A percentile compares a stretch with the other conserved stretches of the same genome.
phyloP scores from a whole-genome alignment of 2,888 invertebrate genomes.

The Ferrisia virgata region DNA sequence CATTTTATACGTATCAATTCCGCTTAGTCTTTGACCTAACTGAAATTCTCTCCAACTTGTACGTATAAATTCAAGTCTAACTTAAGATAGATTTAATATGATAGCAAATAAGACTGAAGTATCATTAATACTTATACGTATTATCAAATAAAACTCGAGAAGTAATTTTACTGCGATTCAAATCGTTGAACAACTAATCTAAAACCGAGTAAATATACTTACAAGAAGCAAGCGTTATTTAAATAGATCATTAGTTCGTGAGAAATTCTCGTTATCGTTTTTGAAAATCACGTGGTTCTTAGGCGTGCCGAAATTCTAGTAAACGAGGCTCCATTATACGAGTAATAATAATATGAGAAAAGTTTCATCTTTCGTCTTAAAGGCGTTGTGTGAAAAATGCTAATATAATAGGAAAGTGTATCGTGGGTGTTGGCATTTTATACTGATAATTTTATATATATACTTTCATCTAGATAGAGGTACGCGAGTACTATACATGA shows the following conservation, averaged over 20 bases:
- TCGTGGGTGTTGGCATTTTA: background rate
- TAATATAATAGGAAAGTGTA: background rate
- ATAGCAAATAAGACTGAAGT: no score
- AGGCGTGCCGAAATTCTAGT: background rate
- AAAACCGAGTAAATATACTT: no score
- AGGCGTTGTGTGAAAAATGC: background rate
- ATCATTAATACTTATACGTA: no score
- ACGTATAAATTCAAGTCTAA: no score
- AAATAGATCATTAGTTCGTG: background rate
- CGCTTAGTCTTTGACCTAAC: no score
- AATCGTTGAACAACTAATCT: no score
- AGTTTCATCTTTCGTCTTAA: background rate
- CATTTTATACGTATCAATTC: no score
- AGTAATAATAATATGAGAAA: slow-evolving; percentile 7
- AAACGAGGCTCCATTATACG: background rate
- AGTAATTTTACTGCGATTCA: no score
- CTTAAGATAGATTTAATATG: no score
- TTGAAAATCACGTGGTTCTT: background rate
- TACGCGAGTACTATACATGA: background rate
- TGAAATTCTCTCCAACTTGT: no score
- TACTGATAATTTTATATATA: background rate
- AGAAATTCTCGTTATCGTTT: background rate
- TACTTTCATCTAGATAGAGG: background rate
- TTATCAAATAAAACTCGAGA: no score
- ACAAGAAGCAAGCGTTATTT: background rate